Conservation (phyloP, 2,113 vertebrate genomes). For the Eretmochelys imbricata region DNA sequence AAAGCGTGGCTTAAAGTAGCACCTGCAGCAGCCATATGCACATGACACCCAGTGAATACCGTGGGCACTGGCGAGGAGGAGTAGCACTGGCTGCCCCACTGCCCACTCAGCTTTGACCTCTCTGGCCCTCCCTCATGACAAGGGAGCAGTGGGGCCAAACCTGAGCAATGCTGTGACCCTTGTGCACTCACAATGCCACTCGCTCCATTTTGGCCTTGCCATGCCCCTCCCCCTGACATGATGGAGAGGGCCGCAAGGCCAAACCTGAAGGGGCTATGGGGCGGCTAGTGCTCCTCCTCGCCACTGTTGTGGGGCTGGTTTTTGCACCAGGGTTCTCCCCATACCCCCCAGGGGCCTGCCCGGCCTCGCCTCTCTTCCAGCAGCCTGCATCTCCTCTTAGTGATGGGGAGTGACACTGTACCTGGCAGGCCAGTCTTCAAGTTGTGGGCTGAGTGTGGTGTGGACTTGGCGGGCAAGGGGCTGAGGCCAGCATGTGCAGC, state of each 20-base stretch:
- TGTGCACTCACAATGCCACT: not conserved
- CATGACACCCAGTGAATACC: not conserved
- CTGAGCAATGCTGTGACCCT: not conserved
- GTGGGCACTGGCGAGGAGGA: not conserved
- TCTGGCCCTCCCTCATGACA: not conserved
- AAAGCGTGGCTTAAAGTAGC: not conserved
- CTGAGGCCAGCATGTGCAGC: no score
- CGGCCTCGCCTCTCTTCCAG: no score
- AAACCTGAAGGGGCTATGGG: not conserved
- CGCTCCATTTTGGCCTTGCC: not conserved
- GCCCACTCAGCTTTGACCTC: not conserved
- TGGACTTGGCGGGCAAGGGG: no score
- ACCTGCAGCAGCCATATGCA: not conserved
- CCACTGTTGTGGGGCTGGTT: not conserved
- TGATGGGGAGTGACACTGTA: no score
- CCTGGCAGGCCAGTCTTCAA: no score
- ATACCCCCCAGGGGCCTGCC: no score
- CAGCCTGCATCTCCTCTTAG: no score
- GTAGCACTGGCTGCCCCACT: not conserved
- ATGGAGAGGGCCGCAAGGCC: not conserved
- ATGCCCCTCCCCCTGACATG: not conserved
- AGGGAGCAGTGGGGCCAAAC: not conserved
- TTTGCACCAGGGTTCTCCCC: not conserved
- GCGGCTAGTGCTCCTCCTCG: not conserved
- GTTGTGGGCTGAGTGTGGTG: no score